Evolutionary conservation across 2,797 vertebrate species (phyloP), one percentile per base, ranked within the genome.

Genomic region (Cyprinodon diabolis): DNA sequence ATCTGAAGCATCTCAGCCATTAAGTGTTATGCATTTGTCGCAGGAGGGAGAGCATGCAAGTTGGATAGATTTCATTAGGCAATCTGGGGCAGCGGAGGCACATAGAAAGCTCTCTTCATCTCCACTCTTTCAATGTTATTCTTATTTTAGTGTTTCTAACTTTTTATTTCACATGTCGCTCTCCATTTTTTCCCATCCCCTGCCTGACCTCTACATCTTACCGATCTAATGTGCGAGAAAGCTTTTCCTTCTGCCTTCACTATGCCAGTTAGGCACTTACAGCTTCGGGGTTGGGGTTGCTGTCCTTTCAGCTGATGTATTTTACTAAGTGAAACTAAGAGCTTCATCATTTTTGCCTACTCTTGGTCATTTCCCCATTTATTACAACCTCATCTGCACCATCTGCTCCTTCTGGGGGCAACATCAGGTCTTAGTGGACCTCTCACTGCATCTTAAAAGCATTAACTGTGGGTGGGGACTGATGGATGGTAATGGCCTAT

Each of bases 41-140:
- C 89, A 80, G 89, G 86, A 88, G 90, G 92, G 92, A 92, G 91
- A 92, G 90, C 88, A 89, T 88, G 91, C 86, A 84, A 92, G 92
- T 88, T 91, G 89, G 91, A 90, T 90, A 87, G 89, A 94, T 93
- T 93, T 95, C 90, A 94, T 94, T 92, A 91, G 84, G 89, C 86
- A 87, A 89, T 92, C 85, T 84, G 72, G 84, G 88, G 78, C 86
- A 90, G 82, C 71, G 75, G 72, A 81, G 84, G 81, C 84, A 84
- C 82, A 88, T 83, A 84, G 78, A 83, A 80, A 86, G 86, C 86
- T 76, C 77, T 87, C 82, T 81, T 77, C 77, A 71, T 71, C 70
- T 79, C 76, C 62, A 40, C 66, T 79, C 74, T 73, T 66, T 68
- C 81, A 70, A 79, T 77, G 88, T 79, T 79, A 69, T 76, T 90